Conservation (phyloP, 1,140 invertebrate genomes). For the Achatina immaculata region DNA sequence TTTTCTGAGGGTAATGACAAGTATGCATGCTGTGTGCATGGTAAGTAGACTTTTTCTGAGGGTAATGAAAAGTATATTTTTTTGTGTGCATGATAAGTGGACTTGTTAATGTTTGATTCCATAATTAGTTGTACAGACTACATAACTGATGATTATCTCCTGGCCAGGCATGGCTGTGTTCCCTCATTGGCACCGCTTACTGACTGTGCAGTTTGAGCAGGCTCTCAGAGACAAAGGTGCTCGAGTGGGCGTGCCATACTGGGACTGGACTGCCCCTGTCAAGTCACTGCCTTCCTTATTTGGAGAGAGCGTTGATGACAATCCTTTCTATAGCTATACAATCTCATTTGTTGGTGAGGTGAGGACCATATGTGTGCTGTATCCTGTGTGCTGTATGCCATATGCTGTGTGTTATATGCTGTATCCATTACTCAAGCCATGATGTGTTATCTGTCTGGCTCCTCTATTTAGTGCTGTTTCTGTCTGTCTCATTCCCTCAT, state of each 20-base stretch:
- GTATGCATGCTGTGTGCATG: not conserved
- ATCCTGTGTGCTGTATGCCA: too few species aligned
- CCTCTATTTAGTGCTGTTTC: too few species aligned
- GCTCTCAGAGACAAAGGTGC: conserved; percentile 42
- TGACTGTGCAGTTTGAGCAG: conserved; percentile 45
- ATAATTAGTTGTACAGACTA: not conserved
- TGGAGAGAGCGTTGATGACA: conserved; percentile 19
- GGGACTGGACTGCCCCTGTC: conserved; percentile 40
- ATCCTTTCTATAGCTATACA: conserved; percentile 38
- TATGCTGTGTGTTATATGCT: too few species aligned
- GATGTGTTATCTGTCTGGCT: too few species aligned
- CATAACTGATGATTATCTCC: not conserved
- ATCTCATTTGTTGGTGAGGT: conserved; percentile 28
- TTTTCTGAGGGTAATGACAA: not conserved
- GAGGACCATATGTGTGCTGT: too few species aligned
- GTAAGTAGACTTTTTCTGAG: conserved; percentile 8
- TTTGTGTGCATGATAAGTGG: conserved; percentile 40
- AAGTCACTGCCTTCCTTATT: conserved; percentile 37
- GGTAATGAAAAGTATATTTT: conserved; percentile 9
- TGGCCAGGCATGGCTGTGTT: conserved; percentile 45
- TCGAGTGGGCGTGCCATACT: conserved; percentile 42
- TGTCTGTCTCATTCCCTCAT: too few species aligned
- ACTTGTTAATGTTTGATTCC: not conserved
- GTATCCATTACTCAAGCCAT: too few species aligned
- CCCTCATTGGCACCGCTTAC: conserved; percentile 50